Evolutionary conservation across 1,140 invertebrate genomes (phyloP), one percentile per base, ranked within the genome.

Genomic region (Lutraria rhynchaena): DNA sequence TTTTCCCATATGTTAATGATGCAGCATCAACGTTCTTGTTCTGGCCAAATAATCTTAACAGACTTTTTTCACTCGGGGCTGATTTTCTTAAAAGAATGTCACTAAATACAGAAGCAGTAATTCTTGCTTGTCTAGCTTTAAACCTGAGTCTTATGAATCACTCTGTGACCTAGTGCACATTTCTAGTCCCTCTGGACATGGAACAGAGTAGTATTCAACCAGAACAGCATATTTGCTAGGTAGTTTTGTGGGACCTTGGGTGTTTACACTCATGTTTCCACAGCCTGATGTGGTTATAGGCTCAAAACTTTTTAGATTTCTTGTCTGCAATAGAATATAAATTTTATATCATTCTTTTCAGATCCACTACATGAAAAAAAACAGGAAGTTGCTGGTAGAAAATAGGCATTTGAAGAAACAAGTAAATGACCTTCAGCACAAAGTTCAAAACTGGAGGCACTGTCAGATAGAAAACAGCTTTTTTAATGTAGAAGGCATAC

Each of bases 81-180:
- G 83, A 70, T 31, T 76, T 84, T 69, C 65, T 67, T 22, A 44
- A 24, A 0, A 85, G n/a, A n/a, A n/a, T n/a, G n/a, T n/a, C n/a
- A n/a, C n/a, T n/a, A n/a, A n/a, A n/a, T n/a, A n/a, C n/a, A n/a
- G n/a, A n/a, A n/a, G n/a, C n/a, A n/a, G n/a, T n/a, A n/a, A n/a
- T n/a, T n/a, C n/a, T n/a, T n/a, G 24, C 63, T 27, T 73, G 41
- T 35, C 71, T 49, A 13, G 29, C 73, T 24, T 61, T 60, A 57
- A 41, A 60, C 77, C 71, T 81, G 0, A 19, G 2, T n/a, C n/a
- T n/a, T 22, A 0, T 27, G 71, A 63, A 0, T 57, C 11, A 0
- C 35, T 27, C 46, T 84, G 77, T 3, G 71, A 33, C 29, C 73
- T 27, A 0, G 71, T 84, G n/a, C 55, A 35, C 0, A 29, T 15